phyloP scores from a whole-genome alignment of 92 coral and sea anemone species.

The Zoanthus gigantus region DNA sequence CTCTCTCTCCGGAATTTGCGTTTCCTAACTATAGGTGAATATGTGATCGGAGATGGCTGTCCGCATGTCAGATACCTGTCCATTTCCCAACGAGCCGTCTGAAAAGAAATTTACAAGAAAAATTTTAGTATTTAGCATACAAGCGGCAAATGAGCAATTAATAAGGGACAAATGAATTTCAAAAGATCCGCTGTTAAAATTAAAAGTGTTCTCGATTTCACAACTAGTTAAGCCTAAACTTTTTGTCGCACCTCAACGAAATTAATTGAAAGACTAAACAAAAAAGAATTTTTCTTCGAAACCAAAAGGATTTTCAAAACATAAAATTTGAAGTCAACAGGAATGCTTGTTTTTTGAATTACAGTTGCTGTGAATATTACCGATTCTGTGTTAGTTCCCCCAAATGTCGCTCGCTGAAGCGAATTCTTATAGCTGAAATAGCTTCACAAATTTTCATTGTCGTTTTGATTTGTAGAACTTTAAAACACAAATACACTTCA shows the following conservation, averaged over 20 bases:
- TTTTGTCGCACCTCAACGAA: not conserved
- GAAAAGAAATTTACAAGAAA: constrained; percentile 19
- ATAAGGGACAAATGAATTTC: not conserved
- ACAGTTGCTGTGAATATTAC: not conserved
- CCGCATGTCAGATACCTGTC: constrained; percentile 87
- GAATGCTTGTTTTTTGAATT: constrained; percentile 16
- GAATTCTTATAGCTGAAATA: not conserved
- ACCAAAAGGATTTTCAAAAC: not conserved
- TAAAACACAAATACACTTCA: constrained; percentile 36
- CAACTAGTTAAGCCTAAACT: not conserved
- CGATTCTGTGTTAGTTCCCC: not conserved
- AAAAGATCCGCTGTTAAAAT: not conserved
- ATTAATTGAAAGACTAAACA: not conserved
- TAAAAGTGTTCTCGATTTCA: constrained; percentile 9
- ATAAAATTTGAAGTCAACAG: not conserved
- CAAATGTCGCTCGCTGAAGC: not conserved
- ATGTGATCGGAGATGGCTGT: constrained; percentile 84
- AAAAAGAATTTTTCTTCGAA: not conserved
- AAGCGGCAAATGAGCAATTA: constrained; percentile 41
- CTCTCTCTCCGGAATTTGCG: constrained; percentile 98
- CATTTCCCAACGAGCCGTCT: constrained; percentile 95
- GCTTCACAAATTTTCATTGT: not conserved
- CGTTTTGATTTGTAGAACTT: constrained; percentile 26
- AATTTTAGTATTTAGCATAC: constrained; percentile 7
- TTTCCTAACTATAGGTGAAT: constrained; percentile 84